phyloP scores from a whole-genome alignment of 2,888 invertebrate species.

The Boloria selene region DNA sequence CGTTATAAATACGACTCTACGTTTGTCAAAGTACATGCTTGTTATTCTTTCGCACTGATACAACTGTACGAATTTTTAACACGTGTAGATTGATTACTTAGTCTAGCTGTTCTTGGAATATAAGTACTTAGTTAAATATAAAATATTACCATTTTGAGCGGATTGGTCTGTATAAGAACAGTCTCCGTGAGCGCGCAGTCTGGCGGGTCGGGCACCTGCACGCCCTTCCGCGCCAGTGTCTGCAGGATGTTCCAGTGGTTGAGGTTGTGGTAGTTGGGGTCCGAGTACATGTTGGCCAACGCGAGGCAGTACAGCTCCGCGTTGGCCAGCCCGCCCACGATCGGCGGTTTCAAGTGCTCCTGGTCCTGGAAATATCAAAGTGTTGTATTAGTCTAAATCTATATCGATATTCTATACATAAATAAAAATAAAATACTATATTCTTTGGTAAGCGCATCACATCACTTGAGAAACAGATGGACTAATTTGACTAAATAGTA shows the following conservation, averaged over 20 bases:
- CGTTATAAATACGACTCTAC: too few species aligned
- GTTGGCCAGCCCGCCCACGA: slow-evolving; percentile 94
- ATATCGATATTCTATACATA: too few species aligned
- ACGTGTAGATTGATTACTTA: too few species aligned
- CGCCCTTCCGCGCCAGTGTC: slow-evolving; percentile 95
- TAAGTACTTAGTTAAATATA: background rate
- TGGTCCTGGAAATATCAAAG: slow-evolving; percentile 86
- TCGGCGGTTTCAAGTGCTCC: slow-evolving; percentile 96
- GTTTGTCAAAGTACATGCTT: too few species aligned
- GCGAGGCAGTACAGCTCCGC: slow-evolving; percentile 97
- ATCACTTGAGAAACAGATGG: too few species aligned
- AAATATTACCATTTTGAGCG: slow-evolving; percentile 91
- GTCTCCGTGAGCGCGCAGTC: slow-evolving; percentile 97
- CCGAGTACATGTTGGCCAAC: slow-evolving; percentile 96
- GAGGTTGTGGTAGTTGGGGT: slow-evolving; percentile 97
- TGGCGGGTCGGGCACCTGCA: slow-evolving; percentile 90
- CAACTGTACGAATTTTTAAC: too few species aligned
- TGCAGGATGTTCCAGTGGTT: slow-evolving; percentile 98
- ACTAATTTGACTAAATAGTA: too few species aligned
- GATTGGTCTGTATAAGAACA: slow-evolving; percentile 96
- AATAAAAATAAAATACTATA: too few species aligned
- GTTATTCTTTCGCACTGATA: too few species aligned
- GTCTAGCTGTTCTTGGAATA: too few species aligned
- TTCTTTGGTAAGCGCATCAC: too few species aligned
- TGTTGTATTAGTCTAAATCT: background rate